A percentile compares a stretch with the other conserved stretches of the same genome.
Evolutionary conservation across 2,113 vertebrate species (phyloP).

Genomic region (pig (Sus scrofa)): T2T-Sscrofa CM000819.6:60186501-60187000

Average conservation of each 20-base stretch:
- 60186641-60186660: neutral
- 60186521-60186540: neutral
- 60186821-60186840: neutral
- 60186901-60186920: neutral
- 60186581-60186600: neutral
- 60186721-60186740: neutral
- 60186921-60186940: neutral
- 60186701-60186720: neutral
- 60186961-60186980: constrained; percentile 28
- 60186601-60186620: neutral
- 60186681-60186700: neutral
- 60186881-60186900: neutral
- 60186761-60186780: no score
- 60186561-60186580: neutral
- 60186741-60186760: neutral
- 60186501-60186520: neutral
- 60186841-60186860: neutral
- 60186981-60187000: neutral
- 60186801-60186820: neutral
- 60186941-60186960: neutral
- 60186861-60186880: neutral
- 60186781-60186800: neutral
- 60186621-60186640: neutral
- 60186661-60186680: neutral
- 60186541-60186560: neutral